phyloP scores from a whole-genome alignment of 2,113 vertebrate genomes.

The Archocentrus centrarchus region DNA sequence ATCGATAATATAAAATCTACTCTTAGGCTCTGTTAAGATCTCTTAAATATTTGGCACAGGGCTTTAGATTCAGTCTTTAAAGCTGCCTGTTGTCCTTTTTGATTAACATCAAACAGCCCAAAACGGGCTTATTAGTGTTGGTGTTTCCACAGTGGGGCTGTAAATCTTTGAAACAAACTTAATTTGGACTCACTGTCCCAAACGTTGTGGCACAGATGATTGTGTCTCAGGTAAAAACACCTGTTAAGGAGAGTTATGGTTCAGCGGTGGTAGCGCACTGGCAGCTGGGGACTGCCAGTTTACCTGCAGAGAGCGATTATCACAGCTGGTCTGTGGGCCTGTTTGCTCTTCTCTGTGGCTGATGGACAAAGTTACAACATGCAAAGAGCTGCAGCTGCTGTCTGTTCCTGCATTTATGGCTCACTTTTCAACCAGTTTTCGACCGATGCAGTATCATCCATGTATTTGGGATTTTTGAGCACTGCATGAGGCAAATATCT shows the following conservation, averaged over 20 bases:
- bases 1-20: not conserved
- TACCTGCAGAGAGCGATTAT: not conserved
- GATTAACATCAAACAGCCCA: rapidly evolving
- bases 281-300: not conserved
- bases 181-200: not conserved
- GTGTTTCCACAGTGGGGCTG: not conserved
- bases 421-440: too few relatives aligned
- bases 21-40: not conserved
- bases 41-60: rapidly evolving
- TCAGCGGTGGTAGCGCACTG: not conserved
- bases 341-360: too few relatives aligned
- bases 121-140: not conserved
- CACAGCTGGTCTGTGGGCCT: rapidly evolving
- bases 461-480: too few relatives aligned
- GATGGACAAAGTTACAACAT: too few relatives aligned
- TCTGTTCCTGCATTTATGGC: too few relatives aligned
- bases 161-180: not conserved
- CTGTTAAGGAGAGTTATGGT: not conserved
- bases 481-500: too few relatives aligned
- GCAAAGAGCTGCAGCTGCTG: too few relatives aligned
- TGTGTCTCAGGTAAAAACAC: not conserved
- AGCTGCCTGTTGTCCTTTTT: rapidly evolving
- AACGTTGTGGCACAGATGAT: not conserved
- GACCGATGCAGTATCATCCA: too few relatives aligned
- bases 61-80: rapidly evolving